A percentile compares a stretch with the other conserved stretches of the same genome.
phyloP scores from a whole-genome alignment of 2,888 invertebrate species.

The Dusona sp. region DNA sequence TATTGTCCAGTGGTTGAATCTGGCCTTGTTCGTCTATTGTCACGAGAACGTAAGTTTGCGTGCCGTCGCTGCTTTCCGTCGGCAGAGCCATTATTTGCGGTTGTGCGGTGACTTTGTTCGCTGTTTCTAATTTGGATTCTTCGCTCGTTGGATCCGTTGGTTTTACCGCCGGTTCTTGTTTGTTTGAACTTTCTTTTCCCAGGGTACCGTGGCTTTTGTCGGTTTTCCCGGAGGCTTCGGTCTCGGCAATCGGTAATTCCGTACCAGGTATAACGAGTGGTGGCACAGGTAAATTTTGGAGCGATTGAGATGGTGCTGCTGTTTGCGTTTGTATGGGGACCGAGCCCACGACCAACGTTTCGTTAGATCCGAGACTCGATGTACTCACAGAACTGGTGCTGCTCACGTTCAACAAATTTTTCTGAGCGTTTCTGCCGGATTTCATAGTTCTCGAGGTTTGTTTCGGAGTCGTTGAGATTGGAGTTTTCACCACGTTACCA shows the following conservation, averaged over 20 bases:
- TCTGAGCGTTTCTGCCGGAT: constrained; percentile 68
- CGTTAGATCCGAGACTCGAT: constrained; percentile 16
- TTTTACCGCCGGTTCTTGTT: constrained; percentile 35
- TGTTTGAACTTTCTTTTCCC: constrained; percentile 67
- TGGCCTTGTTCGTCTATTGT: constrained; percentile 90
- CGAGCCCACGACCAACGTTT: constrained; percentile 18
- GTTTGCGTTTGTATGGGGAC: constrained; percentile 10
- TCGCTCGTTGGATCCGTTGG: constrained; percentile 47
- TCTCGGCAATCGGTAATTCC: constrained; percentile 67
- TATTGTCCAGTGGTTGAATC: constrained; percentile 90
- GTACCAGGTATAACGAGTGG: constrained; percentile 71
- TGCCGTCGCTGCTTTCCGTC: constrained; percentile 90
- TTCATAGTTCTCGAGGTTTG: constrained; percentile 53
- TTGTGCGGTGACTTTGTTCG: constrained; percentile 84
- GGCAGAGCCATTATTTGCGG: constrained; percentile 90
- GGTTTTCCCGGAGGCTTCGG: constrained; percentile 18
- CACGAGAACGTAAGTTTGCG: constrained; percentile 90
- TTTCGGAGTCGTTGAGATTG: constrained; percentile 56
- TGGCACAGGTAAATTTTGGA: constrained; percentile 59
- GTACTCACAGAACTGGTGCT: constrained; percentile 67
- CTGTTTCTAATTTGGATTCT: constrained; percentile 77
- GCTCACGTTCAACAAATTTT: constrained; percentile 75
- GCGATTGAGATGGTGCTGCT: neutral
- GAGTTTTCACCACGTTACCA: constrained; percentile 62
- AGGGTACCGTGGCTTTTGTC: constrained; percentile 68